Evolutionary conservation across 2,888 invertebrate genomes (phyloP), one percentile per base, ranked within the genome.

Genomic region (Philhelius pedissequus): DNA sequence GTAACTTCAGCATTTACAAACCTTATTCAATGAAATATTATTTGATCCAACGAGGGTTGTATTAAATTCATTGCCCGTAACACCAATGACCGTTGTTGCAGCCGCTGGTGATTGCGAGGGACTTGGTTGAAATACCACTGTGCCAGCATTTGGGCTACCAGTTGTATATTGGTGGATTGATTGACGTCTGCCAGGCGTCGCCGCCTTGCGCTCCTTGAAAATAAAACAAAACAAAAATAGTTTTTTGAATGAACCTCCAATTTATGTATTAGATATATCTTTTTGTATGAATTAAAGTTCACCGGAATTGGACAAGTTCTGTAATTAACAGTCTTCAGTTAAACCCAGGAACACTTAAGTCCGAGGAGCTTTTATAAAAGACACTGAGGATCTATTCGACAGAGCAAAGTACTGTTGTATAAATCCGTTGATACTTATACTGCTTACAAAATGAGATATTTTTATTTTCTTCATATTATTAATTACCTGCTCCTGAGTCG

Each of bases 31-130:
- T 87, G 92, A 92, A 87, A 92, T 91, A 87, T 92, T 92, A 87
- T 92, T 92, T 78, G 92, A 92, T 70, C 92, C 92, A 80, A 92
- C 91, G 80, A 92, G 90, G n/a, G 92, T 92, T 66, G 92, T 91
- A 87, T 92, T 92, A 83, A 92, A 89, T 88, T 92, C 92, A 89
- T 91, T 91, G 80, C 91, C 92, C 87, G 90, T 89, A 87, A 90
- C 90, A 88, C 91, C 91, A 87, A 92, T 90, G 87, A 92, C 90
- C 83, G 90, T 91, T 70, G 91, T 90, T 68, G 91, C 90, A 81
- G 91, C 91, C 68, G 88, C 89, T 86, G 92, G 92, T 84, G 92
- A 92, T 88, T 92, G 92, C 70, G 92, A 92, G 76, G 92, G 92
- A 88, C 92, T 92, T 86, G 92, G 92, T 81, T 92, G 91, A 87